These are phyloP conservation scores for Xenopus petersii DNA, from an alignment of 2,797 vertebrate species.

Conservation along the genomic window DNA sequence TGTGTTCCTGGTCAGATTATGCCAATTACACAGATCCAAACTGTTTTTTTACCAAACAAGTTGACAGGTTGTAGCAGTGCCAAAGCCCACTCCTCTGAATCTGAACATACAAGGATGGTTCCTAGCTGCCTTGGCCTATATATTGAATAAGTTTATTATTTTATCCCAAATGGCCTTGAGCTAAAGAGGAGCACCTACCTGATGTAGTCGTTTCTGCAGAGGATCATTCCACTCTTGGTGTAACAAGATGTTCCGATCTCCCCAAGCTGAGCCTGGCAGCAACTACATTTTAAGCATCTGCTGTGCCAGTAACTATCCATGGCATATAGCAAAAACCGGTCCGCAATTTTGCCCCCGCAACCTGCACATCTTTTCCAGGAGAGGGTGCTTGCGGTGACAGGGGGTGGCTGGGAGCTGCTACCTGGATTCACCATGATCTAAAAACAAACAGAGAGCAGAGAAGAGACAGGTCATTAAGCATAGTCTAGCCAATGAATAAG, in stretches of 20 bases:
- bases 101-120: too few relatives aligned
- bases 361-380: conserved; percentile 96
- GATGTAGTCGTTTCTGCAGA: conserved; percentile 98
- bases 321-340: conserved; percentile 97
- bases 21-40: too few relatives aligned
- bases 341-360: conserved; percentile 94
- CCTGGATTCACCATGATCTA: conserved; percentile 95
- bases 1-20: too few relatives aligned
- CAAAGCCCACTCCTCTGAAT: too few relatives aligned
- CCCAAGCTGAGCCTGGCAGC: conserved; percentile 97
- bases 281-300: conserved; percentile 97
- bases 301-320: conserved; percentile 99
- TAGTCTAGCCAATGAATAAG: neutral
- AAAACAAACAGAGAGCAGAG: conserved; percentile 23
- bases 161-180: neutral
- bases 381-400: conserved; percentile 86
- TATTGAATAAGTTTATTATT: too few relatives aligned
- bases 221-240: conserved; percentile 98
- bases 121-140: too few relatives aligned
- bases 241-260: conserved; percentile 99
- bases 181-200: conserved; percentile 73
- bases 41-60: too few relatives aligned
- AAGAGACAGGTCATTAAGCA: neutral
- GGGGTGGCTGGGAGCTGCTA: conserved; percentile 89
- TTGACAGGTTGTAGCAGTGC: too few relatives aligned